Percentiles rank a stretch among this genome's conserved stretches.
Conservation (phyloP, 1,140 invertebrate species). For the Zelostemma sp. region DNA sequence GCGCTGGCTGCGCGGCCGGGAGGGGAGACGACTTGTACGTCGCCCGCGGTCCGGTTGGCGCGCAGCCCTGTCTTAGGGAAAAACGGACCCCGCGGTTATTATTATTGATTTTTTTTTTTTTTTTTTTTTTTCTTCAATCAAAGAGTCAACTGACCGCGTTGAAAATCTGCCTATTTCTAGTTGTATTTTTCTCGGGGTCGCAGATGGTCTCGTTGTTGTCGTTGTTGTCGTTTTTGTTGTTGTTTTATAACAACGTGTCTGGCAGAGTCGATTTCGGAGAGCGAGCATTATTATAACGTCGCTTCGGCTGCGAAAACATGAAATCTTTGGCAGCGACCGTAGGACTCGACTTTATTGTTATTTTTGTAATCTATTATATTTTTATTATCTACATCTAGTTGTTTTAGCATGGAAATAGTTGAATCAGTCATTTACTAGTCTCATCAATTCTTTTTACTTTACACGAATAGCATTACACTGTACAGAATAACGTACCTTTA, state of each 20-base stretch:
- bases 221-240: conserved; percentile 15
- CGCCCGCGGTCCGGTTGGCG: too few relatives aligned
- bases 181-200: not conserved
- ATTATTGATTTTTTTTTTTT: not conserved
- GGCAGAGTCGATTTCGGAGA: conserved; percentile 18
- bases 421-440: conserved; percentile 72
- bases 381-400: conserved; percentile 43
- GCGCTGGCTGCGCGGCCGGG: too few relatives aligned
- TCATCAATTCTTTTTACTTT: conserved; percentile 62
- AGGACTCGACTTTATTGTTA: conserved; percentile 11
- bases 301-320: too few relatives aligned
- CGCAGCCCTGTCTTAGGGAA: too few relatives aligned
- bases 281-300: too few relatives aligned
- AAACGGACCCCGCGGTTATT: too few relatives aligned
- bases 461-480: conserved; percentile 48
- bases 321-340: too few relatives aligned
- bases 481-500: conserved; percentile 31
- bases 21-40: too few relatives aligned
- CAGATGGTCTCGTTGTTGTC: conserved; percentile 13
- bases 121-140: not conserved
- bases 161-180: not conserved
- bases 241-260: conserved; percentile 45
- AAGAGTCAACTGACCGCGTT: too few relatives aligned
- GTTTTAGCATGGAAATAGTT: conserved; percentile 57
- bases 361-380: conserved; percentile 40